Percentiles rank a stretch among this genome's conserved stretches.
Conservation (phyloP, 2,113 vertebrate genomes). For the Xiphophorus hellerii region DNA sequence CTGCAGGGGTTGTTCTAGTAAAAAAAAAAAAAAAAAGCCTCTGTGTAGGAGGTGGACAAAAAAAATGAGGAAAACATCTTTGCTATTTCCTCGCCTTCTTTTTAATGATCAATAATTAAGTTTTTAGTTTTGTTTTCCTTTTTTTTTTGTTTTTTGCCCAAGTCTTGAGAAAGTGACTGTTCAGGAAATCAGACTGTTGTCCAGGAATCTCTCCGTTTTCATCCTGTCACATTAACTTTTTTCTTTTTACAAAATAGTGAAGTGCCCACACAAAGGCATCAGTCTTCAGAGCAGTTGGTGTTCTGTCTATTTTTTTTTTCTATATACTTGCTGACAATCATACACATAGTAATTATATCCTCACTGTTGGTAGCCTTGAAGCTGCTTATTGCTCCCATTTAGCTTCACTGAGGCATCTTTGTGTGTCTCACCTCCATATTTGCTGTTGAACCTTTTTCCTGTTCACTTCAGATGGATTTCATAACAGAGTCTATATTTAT, state of each 20-base stretch:
- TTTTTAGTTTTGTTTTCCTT: not conserved
- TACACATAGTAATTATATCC: not conserved
- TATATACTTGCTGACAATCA: not conserved
- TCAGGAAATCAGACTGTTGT: slow-evolving; percentile 20
- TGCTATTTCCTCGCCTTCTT: slow-evolving; percentile 27
- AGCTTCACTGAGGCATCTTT: slow-evolving; percentile 68
- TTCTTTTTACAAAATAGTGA: not conserved
- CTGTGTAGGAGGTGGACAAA: slow-evolving; percentile 27
- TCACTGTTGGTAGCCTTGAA: not conserved
- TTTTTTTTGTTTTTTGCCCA: slow-evolving; percentile 26
- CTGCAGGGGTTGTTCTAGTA: slow-evolving; percentile 35
- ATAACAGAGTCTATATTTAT: slow-evolving; percentile 66
- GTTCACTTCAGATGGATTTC: slow-evolving; percentile 45
- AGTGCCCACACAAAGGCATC: not conserved
- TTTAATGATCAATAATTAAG: slow-evolving; percentile 28
- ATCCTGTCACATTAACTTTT: slow-evolving; percentile 28
- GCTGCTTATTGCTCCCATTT: slow-evolving; percentile 17
- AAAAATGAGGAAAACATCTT: slow-evolving; percentile 27
- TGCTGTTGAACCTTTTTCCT: slow-evolving; percentile 22
- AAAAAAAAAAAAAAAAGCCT: slow-evolving; percentile 7
- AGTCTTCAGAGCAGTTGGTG: not conserved
- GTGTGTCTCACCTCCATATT: slow-evolving; percentile 39
- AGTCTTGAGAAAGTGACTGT: slow-evolving; percentile 16
- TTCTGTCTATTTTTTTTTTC: not conserved
- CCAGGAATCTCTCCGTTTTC: slow-evolving; percentile 28